These are phyloP conservation scores for Octodonta nipae DNA, from an alignment of 2,888 invertebrate genomes.

Conservation along the genomic window DNA sequence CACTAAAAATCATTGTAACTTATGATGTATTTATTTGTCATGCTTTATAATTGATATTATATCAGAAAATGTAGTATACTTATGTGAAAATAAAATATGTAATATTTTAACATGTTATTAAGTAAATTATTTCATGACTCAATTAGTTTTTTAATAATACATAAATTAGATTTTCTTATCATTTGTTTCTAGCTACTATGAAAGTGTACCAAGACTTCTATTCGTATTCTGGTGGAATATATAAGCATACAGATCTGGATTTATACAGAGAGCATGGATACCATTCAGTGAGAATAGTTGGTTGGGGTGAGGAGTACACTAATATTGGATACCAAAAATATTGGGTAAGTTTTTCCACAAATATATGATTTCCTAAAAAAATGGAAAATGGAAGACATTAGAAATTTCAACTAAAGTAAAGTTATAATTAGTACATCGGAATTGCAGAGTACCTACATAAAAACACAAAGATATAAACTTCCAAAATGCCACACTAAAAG, in stretches of 20 bases:
- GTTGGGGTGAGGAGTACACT: slow-evolving; percentile 72
- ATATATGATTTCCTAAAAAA: too few species aligned
- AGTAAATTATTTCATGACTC: neutral
- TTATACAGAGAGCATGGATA: slow-evolving; percentile 51
- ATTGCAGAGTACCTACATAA: too few species aligned
- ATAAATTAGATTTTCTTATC: neutral
- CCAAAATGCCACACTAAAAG: too few species aligned
- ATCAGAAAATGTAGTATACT: too few species aligned
- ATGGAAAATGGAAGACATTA: too few species aligned
- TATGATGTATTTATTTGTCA: too few species aligned
- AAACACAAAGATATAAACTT: too few species aligned
- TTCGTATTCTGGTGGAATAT: slow-evolving; percentile 74
- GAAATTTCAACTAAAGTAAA: too few species aligned
- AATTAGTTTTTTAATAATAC: neutral
- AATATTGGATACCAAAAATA: slow-evolving; percentile 52
- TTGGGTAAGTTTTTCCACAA: slow-evolving; percentile 83
- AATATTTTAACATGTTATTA: slow-evolving; percentile 2
- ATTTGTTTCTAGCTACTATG: slow-evolving; percentile 61
- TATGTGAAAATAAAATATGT: too few species aligned
- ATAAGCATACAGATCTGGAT: slow-evolving; percentile 47
- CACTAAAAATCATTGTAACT: too few species aligned
- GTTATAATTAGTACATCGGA: too few species aligned
- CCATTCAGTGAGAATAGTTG: slow-evolving; percentile 83
- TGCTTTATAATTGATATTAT: too few species aligned
- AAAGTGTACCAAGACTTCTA: slow-evolving; percentile 86